Conservation (phyloP, 1,140 invertebrate genomes). For the Phymastichus coffea region DNA sequence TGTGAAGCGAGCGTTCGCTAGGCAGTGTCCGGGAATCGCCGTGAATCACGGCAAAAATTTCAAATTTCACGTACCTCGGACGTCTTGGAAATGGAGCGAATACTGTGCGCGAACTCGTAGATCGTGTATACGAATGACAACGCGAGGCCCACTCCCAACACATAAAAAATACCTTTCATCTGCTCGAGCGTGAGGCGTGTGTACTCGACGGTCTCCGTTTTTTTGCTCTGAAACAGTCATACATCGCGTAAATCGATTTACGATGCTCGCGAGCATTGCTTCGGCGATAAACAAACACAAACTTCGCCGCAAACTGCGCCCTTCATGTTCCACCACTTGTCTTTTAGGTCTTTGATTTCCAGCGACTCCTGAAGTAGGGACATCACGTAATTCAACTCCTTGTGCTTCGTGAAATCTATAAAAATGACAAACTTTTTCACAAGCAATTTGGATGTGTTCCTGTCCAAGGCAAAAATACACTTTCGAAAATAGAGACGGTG, state of each 20-base stretch:
- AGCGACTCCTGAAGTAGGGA: constrained; percentile 79
- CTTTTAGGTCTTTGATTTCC: constrained; percentile 68
- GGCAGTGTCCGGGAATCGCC: too few relatives aligned
- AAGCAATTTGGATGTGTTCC: too few relatives aligned
- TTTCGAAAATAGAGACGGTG: too few relatives aligned
- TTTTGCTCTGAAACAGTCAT: background rate
- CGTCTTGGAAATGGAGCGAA: background rate
- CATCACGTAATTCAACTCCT: constrained; percentile 70
- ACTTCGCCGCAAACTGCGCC: constrained; percentile 42
- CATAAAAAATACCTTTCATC: constrained; percentile 7
- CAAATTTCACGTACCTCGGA: constrained; percentile 13
- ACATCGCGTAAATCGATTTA: too few relatives aligned
- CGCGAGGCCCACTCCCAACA: constrained; percentile 6
- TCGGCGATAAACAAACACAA: too few relatives aligned
- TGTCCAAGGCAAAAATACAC: too few relatives aligned
- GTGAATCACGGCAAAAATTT: too few relatives aligned
- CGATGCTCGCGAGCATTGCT: too few relatives aligned
- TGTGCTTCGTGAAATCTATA: constrained; percentile 56
- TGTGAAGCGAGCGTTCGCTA: too few relatives aligned
- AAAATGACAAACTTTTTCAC: background rate
- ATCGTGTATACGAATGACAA: background rate
- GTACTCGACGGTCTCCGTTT: background rate
- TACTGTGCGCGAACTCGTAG: constrained; percentile 1
- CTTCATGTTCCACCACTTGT: constrained; percentile 82
- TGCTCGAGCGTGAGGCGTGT: constrained; percentile 28